Percentiles rank a stretch among this genome's conserved stretches.
phyloP scores from a whole-genome alignment of 2,888 invertebrate genomes.

The Melikaiella ostensackeni region DNA sequence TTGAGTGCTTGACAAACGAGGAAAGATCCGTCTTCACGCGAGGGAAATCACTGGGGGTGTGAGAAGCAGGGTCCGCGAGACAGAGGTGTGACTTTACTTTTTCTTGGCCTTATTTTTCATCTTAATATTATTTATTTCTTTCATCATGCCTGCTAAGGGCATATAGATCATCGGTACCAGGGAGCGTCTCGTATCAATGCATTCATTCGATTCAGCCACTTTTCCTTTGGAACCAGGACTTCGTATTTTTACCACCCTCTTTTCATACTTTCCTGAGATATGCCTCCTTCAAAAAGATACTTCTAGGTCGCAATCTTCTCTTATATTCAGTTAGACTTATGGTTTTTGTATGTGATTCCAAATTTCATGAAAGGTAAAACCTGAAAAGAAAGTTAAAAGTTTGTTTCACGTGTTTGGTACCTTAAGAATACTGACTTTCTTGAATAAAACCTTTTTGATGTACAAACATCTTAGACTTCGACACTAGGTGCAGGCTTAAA shows the following conservation, averaged over 20 bases:
- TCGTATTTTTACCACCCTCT: too few relatives aligned
- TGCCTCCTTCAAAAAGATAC: background rate
- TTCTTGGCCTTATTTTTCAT: constrained; percentile 26
- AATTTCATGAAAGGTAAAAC: too few relatives aligned
- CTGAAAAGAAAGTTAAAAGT: too few relatives aligned
- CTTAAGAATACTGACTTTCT: too few relatives aligned
- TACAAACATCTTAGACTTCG: too few relatives aligned
- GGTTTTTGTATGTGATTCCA: too few relatives aligned
- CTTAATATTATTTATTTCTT: constrained; percentile 33
- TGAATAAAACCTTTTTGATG: too few relatives aligned
- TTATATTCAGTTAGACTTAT: background rate
- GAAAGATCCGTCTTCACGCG: constrained; percentile 40
- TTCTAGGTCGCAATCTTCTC: background rate
- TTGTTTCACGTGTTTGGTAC: too few relatives aligned
- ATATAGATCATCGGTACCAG: background rate
- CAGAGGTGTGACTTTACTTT: constrained; percentile 10
- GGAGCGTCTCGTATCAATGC: background rate
- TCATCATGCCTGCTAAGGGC: background rate
- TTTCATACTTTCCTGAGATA: background rate
- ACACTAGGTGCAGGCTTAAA: too few relatives aligned
- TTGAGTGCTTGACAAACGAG: constrained; percentile 28
- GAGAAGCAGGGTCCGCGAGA: constrained; percentile 9
- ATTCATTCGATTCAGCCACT: constrained; percentile 11
- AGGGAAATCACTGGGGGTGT: constrained; percentile 39
- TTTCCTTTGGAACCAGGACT: background rate